Evolutionary conservation across 2,888 invertebrate species (phyloP), one percentile per base, ranked within the genome.

Genomic region (Noctuana brunneofusca): DNA sequence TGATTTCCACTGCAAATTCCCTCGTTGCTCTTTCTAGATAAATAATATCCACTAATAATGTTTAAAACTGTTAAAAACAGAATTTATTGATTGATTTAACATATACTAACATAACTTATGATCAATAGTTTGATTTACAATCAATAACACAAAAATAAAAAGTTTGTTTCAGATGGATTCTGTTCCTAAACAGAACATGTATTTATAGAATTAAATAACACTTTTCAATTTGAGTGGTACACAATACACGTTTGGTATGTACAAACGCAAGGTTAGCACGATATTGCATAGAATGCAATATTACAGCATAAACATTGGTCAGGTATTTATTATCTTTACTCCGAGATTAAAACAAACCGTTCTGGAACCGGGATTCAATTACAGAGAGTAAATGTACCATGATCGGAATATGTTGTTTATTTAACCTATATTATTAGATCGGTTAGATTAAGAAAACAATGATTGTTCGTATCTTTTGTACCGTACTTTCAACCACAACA

Each of bases 231-330:
- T 12, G 56, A 18, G 46, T 49, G 49, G 35, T 38, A 41, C 16
- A 46, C 16, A 46, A 56, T 56, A 22, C 43, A 12, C 18, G n/a
- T 27, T 32, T 24, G 46, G 46, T 30, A 46, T 46, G 56, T 30
- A 56, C 18, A 46, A 56, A 55, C 16, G 52, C 43, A 53, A 59
- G 53, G 53, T 53, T 59, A 41, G 38, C 41, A 43, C 38, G 41
- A 27, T 52, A 50, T 58, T 30, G 20, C 43, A 30, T 43, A 58
- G 50, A 52, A 52, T 52, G 41, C 41, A 35, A 52, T n/a, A n/a
- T n/a, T n/a, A n/a, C n/a, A n/a, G n/a, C 35, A 52, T 52, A 58
- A 59, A 59, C 53, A 59, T 59, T 32, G 32, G 9, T 59, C 20
- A 12, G 53, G 41, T 16, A 54, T 38, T 53, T 59, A 59, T 52